These are phyloP conservation scores for Azemiops feae DNA, from an alignment of 2,113 vertebrate genomes.

Conservation along the genomic window DNA sequence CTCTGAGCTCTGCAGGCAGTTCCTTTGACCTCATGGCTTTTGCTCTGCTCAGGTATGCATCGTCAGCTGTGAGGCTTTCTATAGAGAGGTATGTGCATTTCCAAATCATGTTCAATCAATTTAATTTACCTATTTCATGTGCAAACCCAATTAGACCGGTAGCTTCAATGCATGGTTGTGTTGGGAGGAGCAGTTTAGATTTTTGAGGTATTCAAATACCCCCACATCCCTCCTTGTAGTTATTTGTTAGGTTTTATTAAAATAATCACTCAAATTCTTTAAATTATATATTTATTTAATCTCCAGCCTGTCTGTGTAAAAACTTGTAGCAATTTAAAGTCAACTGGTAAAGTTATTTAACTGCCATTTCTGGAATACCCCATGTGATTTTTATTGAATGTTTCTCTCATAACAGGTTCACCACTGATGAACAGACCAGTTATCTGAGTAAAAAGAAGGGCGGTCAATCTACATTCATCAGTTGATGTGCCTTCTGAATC, in stretches of 20 bases:
- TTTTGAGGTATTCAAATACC: neutral
- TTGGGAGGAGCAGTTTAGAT: no score
- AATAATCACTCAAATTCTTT: neutral
- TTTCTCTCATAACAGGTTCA: neutral
- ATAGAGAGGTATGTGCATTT: no score
- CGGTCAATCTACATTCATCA: neutral
- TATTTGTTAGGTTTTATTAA: neutral
- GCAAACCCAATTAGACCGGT: no score
- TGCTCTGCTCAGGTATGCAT: no score
- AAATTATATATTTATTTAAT: neutral
- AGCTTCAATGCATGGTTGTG: no score
- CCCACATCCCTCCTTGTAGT: neutral
- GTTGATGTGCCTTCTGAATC: constrained; percentile 51
- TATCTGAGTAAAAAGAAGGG: neutral
- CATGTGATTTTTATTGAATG: neutral
- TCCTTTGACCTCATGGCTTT: no score
- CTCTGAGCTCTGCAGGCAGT: no score
- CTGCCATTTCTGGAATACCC: neutral
- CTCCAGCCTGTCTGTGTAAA: neutral
- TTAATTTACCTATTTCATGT: no score
- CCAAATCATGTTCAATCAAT: no score
- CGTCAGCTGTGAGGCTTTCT: no score
- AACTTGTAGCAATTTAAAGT: neutral
- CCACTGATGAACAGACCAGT: neutral
- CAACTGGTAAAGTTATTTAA: neutral